Percentiles rank a stretch among this genome's conserved stretches.
Evolutionary conservation across 1,140 invertebrate species (phyloP).

Genomic region (Aphaenogaster ashmeadi): DNA sequence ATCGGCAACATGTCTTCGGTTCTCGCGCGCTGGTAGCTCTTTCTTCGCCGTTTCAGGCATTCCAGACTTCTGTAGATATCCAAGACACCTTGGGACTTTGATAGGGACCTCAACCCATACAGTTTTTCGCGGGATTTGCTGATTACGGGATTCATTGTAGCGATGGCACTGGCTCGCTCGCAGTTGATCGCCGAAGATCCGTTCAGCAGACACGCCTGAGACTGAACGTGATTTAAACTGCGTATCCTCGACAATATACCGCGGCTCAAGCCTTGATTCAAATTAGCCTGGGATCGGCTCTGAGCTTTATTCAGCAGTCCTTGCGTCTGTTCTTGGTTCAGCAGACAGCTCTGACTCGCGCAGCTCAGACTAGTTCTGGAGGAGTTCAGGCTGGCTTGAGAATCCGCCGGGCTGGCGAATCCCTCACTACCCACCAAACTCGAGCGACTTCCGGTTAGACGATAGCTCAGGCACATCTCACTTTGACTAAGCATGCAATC

Average conservation of each 20-base stretch:
- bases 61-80: conserved; percentile 86
- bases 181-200: conserved; percentile 55
- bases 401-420: conserved; percentile 82
- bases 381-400: conserved; percentile 81
- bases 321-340: conserved; percentile 86
- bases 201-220: conserved; percentile 82
- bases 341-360: conserved; percentile 83
- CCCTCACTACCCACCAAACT: conserved; percentile 86
- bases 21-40: conserved; percentile 76
- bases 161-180: conserved; percentile 37
- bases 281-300: conserved; percentile 84
- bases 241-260: conserved; percentile 83
- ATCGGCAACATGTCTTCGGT: conserved; percentile 83
- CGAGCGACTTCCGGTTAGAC: conserved; percentile 78
- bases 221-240: conserved; percentile 83
- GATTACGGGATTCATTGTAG: conserved; percentile 70
- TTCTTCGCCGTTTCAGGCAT: conserved; percentile 80
- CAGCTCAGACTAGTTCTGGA: conserved; percentile 82
- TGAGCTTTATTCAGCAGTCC: conserved; percentile 83
- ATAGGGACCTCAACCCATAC: conserved; percentile 87
- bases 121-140: conserved; percentile 87
- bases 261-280: conserved; percentile 79
- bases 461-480: conserved; percentile 86
- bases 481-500: conserved; percentile 86
- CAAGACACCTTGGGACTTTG: conserved; percentile 88